Percentiles rank a stretch among this genome's conserved stretches.
These are phyloP conservation scores for Callithrix jacchus DNA, from an alignment of 2,113 vertebrate species.

Conservation along the genomic window DNA sequence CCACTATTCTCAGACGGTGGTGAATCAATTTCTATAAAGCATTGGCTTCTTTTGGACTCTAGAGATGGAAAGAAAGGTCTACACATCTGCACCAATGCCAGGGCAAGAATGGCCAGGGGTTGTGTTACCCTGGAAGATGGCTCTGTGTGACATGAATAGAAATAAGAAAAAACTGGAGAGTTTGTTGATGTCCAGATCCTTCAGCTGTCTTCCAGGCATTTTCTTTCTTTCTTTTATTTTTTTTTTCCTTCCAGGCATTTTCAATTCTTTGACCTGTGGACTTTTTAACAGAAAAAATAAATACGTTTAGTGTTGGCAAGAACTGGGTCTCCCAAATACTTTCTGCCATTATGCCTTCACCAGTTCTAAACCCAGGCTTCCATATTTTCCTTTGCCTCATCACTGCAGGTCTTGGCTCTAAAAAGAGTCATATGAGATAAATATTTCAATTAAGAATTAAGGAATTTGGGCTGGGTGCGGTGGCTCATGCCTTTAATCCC, in stretches of 20 bases:
- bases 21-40: background rate
- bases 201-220: background rate
- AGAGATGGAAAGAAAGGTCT: background rate
- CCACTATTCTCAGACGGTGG: background rate
- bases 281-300: slow-evolving; percentile 20
- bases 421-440: background rate
- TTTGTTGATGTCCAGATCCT: background rate
- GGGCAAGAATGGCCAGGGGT: background rate
- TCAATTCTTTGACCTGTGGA: background rate
- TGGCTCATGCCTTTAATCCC: no score
- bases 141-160: background rate
- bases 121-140: background rate
- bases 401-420: background rate
- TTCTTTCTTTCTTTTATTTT: background rate
- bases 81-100: background rate
- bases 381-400: background rate
- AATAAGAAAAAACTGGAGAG: background rate
- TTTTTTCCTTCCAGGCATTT: background rate
- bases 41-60: background rate
- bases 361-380: background rate
- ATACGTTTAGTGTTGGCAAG: slow-evolving; percentile 3
- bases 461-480: background rate
- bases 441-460: slow-evolving; percentile 32
- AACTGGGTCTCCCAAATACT: background rate
- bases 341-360: background rate